Evolutionary conservation across 2,888 invertebrate genomes (phyloP).

Genomic region (Rhodophaea formosa): DNA sequence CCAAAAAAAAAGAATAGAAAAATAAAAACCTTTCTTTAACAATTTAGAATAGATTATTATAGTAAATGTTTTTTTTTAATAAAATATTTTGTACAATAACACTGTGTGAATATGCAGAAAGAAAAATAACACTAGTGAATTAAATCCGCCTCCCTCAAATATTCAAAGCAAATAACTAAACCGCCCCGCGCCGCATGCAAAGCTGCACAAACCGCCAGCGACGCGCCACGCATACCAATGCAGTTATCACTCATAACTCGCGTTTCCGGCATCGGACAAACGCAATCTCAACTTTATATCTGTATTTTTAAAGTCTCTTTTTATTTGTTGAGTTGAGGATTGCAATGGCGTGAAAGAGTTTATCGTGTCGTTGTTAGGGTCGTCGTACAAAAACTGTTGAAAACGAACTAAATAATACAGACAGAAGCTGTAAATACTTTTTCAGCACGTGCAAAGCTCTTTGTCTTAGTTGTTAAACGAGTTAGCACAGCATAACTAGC

Average conservation of each 20-base stretch:
- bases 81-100: no score
- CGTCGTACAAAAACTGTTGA: neutral
- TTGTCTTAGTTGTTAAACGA: no score
- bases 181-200: neutral
- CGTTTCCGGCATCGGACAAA: neutral
- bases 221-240: slow-evolving; percentile 5
- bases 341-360: slow-evolving; percentile 11
- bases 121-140: neutral
- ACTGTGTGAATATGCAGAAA: no score
- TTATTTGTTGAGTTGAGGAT: neutral
- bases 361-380: slow-evolving; percentile 2
- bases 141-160: neutral
- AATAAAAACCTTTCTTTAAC: no score
- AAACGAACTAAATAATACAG: neutral
- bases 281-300: neutral
- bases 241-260: slow-evolving; percentile 13
- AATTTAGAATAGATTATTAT: no score
- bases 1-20: no score
- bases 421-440: no score
- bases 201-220: neutral
- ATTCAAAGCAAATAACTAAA: slow-evolving; percentile 6
- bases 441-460: no score
- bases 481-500: no score
- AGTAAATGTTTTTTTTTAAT: no score
- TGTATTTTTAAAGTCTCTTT: neutral